A percentile compares a stretch with the other conserved stretches of the same genome.
These are phyloP conservation scores for Astur gentilis DNA, from an alignment of 2,113 vertebrate genomes.

Conservation along the genomic window DNA sequence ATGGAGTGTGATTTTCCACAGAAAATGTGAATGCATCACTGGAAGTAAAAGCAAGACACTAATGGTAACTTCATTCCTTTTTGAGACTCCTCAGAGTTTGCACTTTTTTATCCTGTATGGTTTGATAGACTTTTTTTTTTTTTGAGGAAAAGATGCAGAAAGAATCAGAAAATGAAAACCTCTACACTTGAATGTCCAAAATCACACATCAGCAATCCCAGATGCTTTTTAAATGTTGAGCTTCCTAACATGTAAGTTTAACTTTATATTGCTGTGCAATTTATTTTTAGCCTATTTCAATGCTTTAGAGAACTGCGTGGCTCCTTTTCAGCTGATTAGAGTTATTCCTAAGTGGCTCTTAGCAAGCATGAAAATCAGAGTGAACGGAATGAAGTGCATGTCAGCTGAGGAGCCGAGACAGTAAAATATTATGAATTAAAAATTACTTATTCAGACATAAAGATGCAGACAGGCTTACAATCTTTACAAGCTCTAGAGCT, in stretches of 20 bases:
- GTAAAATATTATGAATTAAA: constrained; percentile 12
- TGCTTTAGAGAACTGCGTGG: not conserved
- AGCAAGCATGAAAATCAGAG: constrained; percentile 6
- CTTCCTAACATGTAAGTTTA: not conserved
- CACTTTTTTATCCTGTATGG: not conserved
- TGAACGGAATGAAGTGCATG: not conserved
- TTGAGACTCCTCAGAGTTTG: not conserved
- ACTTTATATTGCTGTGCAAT: not conserved
- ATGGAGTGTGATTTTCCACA: not conserved
- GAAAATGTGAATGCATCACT: not conserved
- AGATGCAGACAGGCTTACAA: not conserved
- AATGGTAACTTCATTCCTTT: not conserved
- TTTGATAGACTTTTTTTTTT: not conserved
- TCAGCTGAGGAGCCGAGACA: not conserved
- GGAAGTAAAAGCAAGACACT: not conserved
- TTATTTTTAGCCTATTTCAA: not conserved
- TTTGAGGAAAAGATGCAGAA: not conserved
- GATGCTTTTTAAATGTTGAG: not conserved
- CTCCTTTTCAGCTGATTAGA: constrained; percentile 13
- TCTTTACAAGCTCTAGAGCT: not conserved
- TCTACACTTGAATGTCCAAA: not conserved
- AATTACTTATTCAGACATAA: not conserved
- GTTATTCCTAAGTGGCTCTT: constrained; percentile 23
- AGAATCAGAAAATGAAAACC: not conserved
- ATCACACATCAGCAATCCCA: not conserved